Conservation (phyloP, 2,113 vertebrate species). For the Lanius collurio region DNA sequence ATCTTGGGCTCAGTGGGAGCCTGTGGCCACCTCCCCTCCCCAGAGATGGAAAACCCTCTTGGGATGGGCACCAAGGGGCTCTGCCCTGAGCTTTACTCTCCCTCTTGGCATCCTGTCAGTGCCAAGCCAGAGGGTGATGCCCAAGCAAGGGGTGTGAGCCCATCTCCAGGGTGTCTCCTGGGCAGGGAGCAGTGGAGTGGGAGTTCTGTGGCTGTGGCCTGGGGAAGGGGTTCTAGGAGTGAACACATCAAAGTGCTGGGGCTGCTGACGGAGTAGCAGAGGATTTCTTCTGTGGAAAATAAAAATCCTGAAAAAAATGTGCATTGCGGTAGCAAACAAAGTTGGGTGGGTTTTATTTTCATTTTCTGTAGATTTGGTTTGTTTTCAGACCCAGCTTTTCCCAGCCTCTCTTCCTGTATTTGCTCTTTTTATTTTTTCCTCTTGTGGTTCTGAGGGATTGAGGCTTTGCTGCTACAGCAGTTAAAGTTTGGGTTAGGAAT, state of each 20-base stretch:
- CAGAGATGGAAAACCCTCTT: not conserved
- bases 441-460: not conserved
- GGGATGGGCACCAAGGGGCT: not conserved
- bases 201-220: not conserved
- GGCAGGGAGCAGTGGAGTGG: not conserved
- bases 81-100: not conserved
- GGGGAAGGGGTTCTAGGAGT: not conserved
- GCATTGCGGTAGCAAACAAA: not conserved
- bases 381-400: not conserved
- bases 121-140: accelerated
- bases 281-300: not conserved
- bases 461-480: not conserved
- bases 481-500: not conserved
- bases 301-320: not conserved
- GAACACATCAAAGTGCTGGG: accelerated
- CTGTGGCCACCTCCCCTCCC: not conserved
- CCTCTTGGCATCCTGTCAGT: not conserved
- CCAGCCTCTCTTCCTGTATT: not conserved
- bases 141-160: not conserved
- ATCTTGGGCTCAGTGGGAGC: not conserved
- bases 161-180: not conserved
- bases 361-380: not conserved
- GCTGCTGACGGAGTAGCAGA: not conserved
- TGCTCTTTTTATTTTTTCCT: not conserved
- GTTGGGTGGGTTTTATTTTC: not conserved